Conservation (phyloP, 2,797 vertebrate species). For the Agapornis canus region DNA sequence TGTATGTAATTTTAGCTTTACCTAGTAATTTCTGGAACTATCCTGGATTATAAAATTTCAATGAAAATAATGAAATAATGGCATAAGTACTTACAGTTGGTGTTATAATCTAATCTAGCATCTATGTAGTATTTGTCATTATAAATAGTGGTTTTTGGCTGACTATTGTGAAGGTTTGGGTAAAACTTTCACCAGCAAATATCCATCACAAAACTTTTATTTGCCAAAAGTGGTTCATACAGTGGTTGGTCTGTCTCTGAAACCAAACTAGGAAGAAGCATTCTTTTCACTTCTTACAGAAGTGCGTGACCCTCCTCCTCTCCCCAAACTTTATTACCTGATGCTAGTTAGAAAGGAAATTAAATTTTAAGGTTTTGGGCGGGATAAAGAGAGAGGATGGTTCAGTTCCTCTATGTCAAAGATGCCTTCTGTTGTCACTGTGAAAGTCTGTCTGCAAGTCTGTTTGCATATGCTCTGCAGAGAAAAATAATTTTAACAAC, state of each 20-base stretch:
- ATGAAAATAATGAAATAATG: neutral
- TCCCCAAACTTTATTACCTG: neutral
- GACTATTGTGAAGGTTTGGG: neutral
- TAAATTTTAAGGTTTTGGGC: neutral
- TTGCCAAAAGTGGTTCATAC: neutral
- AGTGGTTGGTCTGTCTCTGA: neutral
- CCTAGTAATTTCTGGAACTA: neutral
- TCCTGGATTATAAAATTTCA: neutral
- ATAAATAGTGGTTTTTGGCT: neutral
- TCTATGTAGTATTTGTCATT: neutral
- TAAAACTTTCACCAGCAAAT: neutral
- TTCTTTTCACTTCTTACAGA: neutral
- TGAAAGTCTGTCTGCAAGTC: slow-evolving; percentile 1
- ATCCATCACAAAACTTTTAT: neutral
- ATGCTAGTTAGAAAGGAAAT: neutral
- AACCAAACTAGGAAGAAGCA: neutral
- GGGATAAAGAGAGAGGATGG: neutral
- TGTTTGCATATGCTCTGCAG: neutral
- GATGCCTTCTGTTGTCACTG: neutral
- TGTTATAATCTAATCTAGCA: neutral
- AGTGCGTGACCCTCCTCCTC: neutral
- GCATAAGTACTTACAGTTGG: neutral
- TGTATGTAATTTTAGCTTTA: neutral
- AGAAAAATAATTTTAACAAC: neutral
- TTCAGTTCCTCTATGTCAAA: neutral